Conservation (phyloP, 1,140 invertebrate genomes). For the Dendrolimus kikuchii region DNA sequence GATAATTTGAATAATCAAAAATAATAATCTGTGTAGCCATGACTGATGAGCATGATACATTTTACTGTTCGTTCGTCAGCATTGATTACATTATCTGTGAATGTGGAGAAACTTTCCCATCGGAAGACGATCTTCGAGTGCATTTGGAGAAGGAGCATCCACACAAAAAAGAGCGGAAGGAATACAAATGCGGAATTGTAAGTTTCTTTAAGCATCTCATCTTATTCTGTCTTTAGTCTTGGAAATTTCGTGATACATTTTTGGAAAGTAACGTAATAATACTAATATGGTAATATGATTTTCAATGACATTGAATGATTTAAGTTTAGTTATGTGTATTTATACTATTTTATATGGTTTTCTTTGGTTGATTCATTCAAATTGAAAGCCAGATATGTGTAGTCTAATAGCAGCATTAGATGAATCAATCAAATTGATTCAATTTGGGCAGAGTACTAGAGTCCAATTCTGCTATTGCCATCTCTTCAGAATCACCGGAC, state of each 20-base stretch:
- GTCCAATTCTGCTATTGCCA: no score
- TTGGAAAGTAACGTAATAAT: neutral
- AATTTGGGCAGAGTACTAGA: no score
- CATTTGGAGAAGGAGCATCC: conserved; percentile 45
- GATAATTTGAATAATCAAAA: conserved; percentile 5
- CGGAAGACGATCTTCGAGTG: conserved; percentile 37
- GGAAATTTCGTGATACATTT: neutral
- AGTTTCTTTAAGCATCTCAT: conserved; percentile 8
- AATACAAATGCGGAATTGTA: conserved; percentile 37
- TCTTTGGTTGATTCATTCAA: no score
- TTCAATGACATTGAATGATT: no score
- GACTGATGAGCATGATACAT: conserved; percentile 28
- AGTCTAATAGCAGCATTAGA: neutral
- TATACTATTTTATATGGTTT: no score
- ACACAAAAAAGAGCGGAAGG: conserved; percentile 26
- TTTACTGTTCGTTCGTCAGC: conserved; percentile 58
- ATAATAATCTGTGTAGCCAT: conserved; percentile 27
- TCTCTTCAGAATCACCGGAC: neutral
- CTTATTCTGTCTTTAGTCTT: no score
- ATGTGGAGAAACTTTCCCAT: conserved; percentile 54
- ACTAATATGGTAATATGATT: conserved; percentile 1
- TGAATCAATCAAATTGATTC: neutral
- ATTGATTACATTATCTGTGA: conserved; percentile 63
- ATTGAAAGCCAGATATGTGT: no score
- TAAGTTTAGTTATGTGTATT: no score